Percentiles rank a stretch among this genome's conserved stretches.
Evolutionary conservation across 2,113 vertebrate species (phyloP).

Genomic region (Boleophthalmus pectinirostris): DNA sequence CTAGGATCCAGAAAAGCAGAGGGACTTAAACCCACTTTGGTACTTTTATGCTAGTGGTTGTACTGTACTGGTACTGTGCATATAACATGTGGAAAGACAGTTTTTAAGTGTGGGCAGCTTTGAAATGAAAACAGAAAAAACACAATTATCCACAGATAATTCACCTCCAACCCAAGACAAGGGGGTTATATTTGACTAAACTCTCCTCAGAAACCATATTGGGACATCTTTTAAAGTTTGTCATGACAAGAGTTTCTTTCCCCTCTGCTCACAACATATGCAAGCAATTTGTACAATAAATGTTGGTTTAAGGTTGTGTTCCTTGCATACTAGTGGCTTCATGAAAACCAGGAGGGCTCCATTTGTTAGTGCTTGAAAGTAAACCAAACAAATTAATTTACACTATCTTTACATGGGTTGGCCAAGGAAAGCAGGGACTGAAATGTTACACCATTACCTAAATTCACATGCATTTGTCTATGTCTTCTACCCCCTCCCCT

Average conservation of each 20-base stretch:
- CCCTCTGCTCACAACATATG: conserved; percentile 67
- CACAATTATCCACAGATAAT: conserved; percentile 56
- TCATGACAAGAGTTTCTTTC: conserved; percentile 56
- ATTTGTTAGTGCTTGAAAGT: conserved; percentile 71
- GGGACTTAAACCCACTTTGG: not conserved
- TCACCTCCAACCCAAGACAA: conserved; percentile 53
- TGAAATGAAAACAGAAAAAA: conserved; percentile 57
- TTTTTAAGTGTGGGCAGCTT: conserved; percentile 33
- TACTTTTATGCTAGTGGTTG: conserved; percentile 24
- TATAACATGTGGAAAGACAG: conserved; percentile 25
- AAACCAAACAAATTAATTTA: conserved; percentile 82
- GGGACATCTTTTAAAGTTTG: conserved; percentile 55
- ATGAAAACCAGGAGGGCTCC: conserved; percentile 53
- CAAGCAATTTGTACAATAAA: conserved; percentile 79
- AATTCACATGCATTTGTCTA: conserved; percentile 79
- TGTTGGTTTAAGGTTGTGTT: conserved; percentile 77
- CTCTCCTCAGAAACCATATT: conserved; percentile 43
- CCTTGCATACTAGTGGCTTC: conserved; percentile 67
- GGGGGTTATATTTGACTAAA: conserved; percentile 41
- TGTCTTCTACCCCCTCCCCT: conserved; percentile 24
- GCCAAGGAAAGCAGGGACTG: conserved; percentile 72
- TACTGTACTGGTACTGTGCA: conserved; percentile 19
- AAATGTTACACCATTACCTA: conserved; percentile 81
- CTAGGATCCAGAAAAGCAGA: not conserved
- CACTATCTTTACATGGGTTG: conserved; percentile 68